Conservation (phyloP, 2,797 vertebrate genomes). For the Oryzias dopingdopingensis region DNA sequence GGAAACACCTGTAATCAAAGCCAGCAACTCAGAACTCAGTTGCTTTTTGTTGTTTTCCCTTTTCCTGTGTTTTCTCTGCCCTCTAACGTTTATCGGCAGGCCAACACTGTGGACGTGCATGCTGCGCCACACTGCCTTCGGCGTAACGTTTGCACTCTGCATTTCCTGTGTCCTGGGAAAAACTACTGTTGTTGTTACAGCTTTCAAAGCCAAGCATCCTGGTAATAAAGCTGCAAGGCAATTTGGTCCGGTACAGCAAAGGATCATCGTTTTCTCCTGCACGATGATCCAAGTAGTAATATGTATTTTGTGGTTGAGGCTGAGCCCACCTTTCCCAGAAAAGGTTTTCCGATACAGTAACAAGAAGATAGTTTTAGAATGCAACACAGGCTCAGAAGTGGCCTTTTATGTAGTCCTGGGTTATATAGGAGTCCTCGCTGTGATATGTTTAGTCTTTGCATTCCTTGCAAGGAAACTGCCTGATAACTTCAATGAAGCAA, state of each 20-base stretch:
- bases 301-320: constrained; percentile 71
- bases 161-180: constrained; percentile 78
- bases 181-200: constrained; percentile 76
- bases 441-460: constrained; percentile 69
- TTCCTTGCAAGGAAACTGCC: constrained; percentile 78
- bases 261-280: constrained; percentile 68
- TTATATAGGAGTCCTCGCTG: constrained; percentile 74
- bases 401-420: constrained; percentile 76
- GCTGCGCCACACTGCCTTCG: constrained; percentile 75
- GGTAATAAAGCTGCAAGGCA: constrained; percentile 51
- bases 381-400: constrained; percentile 71
- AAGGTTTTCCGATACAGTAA: constrained; percentile 64
- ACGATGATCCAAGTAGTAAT: constrained; percentile 71
- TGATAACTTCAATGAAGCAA: constrained; percentile 79
- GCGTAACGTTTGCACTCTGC: constrained; percentile 76
- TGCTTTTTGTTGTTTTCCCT: constrained; percentile 72
- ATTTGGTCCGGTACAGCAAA: constrained; percentile 73
- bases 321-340: constrained; percentile 72
- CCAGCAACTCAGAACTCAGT: constrained; percentile 79
- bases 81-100: constrained; percentile 72
- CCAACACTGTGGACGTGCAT: constrained; percentile 73
- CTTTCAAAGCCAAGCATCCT: constrained; percentile 73
- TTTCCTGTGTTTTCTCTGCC: constrained; percentile 75
- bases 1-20: constrained; percentile 76
- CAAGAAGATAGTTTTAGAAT: constrained; percentile 73